Evolutionary conservation across 2,113 vertebrate species (phyloP).

Genomic region (Ailuropoda melanoleuca): DNA sequence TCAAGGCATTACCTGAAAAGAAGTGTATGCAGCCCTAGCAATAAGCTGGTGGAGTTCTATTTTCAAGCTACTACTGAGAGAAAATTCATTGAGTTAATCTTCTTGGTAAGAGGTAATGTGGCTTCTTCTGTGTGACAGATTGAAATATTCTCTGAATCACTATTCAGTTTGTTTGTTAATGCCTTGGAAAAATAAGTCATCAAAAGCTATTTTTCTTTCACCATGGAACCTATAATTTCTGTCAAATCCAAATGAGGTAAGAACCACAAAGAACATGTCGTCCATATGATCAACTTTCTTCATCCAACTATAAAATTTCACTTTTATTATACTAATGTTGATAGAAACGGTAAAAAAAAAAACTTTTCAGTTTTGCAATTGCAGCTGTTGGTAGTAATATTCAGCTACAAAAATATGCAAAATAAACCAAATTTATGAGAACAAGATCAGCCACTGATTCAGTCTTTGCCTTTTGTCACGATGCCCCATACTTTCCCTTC

Average conservation of each 20-base stretch:
- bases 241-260: constrained; percentile 42
- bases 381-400: constrained; percentile 11
- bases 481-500: background rate
- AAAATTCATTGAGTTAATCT: constrained; percentile 35
- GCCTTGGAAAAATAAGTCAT: constrained; percentile 48
- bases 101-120: constrained; percentile 1
- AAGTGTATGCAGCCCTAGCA: background rate
- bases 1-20: background rate
- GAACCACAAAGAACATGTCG: background rate
- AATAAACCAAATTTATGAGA: constrained; percentile 18
- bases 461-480: background rate
- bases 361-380: constrained; percentile 5
- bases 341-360: constrained; percentile 30
- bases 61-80: background rate
- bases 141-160: constrained; percentile 25
- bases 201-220: constrained; percentile 58
- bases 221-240: constrained; percentile 55
- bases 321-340: background rate
- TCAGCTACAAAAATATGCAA: constrained; percentile 22
- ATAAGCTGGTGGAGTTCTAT: background rate
- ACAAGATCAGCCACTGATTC: background rate
- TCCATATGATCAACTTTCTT: constrained; percentile 13
- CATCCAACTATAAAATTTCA: constrained; percentile 36
- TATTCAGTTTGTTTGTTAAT: constrained; percentile 40
- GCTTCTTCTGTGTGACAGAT: constrained; percentile 32